Evolutionary conservation across 1,140 invertebrate species (phyloP).

Genomic region (Penaeus chinensis): DNA sequence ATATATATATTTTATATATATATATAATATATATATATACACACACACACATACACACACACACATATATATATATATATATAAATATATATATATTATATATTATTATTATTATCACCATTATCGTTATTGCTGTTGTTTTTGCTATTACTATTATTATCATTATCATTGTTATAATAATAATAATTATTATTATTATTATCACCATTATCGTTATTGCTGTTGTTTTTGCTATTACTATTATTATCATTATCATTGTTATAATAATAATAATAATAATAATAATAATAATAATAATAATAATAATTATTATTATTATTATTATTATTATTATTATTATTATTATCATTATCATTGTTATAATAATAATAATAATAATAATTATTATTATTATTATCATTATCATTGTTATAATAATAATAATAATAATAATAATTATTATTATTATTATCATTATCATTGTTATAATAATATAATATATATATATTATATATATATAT

Average conservation of each 20-base stretch:
- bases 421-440: too few relatives aligned
- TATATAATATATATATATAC: slow-evolving; percentile 4
- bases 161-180: neutral
- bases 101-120: neutral
- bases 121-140: neutral
- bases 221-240: neutral
- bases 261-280: neutral
- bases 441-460: too few relatives aligned
- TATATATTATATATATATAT: too few relatives aligned
- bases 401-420: too few relatives aligned
- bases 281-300: neutral
- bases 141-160: neutral
- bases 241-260: neutral
- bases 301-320: neutral
- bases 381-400: too few relatives aligned
- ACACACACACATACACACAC: neutral
- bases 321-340: too few relatives aligned
- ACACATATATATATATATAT: slow-evolving; percentile 7
- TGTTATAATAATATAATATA: too few relatives aligned
- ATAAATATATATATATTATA: neutral
- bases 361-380: too few relatives aligned
- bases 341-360: too few relatives aligned
- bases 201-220: neutral
- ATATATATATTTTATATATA: slow-evolving; percentile 6
- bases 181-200: too few relatives aligned